A percentile compares a stretch with the other conserved stretches of the same genome.
These are phyloP conservation scores for Turnix velox DNA, from an alignment of 2,113 vertebrate species.

Conservation along the genomic window DNA sequence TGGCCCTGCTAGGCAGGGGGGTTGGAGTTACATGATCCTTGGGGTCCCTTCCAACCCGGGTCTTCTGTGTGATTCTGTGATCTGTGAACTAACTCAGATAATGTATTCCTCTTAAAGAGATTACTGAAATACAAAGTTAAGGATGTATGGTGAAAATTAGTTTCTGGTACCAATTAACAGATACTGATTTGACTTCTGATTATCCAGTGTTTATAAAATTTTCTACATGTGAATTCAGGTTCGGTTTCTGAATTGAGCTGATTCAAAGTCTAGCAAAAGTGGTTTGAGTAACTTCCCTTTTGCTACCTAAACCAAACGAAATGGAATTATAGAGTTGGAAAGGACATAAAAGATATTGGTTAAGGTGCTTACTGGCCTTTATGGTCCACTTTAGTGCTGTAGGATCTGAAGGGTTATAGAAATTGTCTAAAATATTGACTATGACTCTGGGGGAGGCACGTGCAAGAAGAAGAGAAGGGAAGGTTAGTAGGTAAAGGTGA, in stretches of 20 bases:
- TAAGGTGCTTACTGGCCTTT: background rate
- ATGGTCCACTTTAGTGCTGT: background rate
- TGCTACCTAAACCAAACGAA: background rate
- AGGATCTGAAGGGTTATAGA: background rate
- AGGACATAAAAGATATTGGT: background rate
- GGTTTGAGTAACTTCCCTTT: background rate
- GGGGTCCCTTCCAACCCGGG: too few relatives aligned
- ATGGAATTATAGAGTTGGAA: background rate
- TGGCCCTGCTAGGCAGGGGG: too few relatives aligned
- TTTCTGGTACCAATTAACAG: background rate
- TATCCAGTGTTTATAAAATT: background rate
- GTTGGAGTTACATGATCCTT: too few relatives aligned
- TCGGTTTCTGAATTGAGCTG: background rate
- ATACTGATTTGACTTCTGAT: background rate
- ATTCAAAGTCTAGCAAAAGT: background rate
- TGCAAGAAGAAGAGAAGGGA: background rate
- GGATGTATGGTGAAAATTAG: background rate
- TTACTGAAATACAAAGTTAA: background rate
- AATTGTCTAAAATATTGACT: background rate
- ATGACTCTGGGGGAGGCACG: rapidly evolving
- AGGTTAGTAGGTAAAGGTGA: background rate
- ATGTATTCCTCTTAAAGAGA: background rate
- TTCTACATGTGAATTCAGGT: background rate
- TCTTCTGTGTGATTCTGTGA: too few relatives aligned
- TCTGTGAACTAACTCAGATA: background rate